Conservation (phyloP, 2,113 vertebrate species). For the Paracanthobrama guichenoti region DNA sequence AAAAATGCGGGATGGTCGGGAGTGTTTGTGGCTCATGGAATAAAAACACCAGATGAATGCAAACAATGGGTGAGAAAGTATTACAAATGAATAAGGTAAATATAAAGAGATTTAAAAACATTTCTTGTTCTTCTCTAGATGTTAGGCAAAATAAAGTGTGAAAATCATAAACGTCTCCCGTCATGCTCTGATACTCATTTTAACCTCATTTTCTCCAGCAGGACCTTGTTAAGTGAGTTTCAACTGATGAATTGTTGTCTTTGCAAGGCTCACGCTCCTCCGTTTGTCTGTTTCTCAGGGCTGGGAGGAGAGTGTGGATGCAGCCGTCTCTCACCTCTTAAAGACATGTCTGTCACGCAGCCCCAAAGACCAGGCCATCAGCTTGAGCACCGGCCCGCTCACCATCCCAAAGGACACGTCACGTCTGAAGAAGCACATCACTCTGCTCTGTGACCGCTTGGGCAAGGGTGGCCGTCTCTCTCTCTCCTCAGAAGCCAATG, state of each 20-base stretch:
- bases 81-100: not conserved
- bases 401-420: conserved; percentile 84
- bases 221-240: not conserved
- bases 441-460: conserved; percentile 88
- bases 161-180: conserved; percentile 12
- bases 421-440: conserved; percentile 92
- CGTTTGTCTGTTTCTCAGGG: conserved; percentile 73
- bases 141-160: not conserved
- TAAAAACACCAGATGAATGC: conserved; percentile 6
- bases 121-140: not conserved
- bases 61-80: not conserved
- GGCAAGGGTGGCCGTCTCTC: conserved; percentile 90
- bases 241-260: not conserved
- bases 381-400: conserved; percentile 75
- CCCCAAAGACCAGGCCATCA: conserved; percentile 89
- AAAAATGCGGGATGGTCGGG: not conserved
- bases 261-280: not conserved
- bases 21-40: not conserved
- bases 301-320: conserved; percentile 96
- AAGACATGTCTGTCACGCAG: conserved; percentile 91
- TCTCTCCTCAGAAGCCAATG: conserved; percentile 75
- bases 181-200: not conserved
- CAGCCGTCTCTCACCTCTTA: conserved; percentile 87
- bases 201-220: not conserved
- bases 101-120: not conserved